Conservation (phyloP, 1,140 invertebrate species). For the Ditylenchus dipsaci region DNA sequence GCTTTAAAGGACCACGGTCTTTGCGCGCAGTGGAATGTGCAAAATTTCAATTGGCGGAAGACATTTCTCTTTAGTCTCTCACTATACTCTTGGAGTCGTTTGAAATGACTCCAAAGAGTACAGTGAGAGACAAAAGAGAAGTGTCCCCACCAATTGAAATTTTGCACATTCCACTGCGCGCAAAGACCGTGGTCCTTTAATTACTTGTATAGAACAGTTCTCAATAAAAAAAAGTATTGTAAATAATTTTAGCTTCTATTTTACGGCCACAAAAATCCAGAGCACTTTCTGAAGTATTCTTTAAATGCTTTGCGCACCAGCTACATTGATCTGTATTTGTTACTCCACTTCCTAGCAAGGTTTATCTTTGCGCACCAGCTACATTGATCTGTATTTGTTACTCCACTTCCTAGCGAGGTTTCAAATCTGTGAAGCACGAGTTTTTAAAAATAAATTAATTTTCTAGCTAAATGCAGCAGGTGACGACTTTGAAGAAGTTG, state of each 20-base stretch:
- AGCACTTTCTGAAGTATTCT: constrained; percentile 15
- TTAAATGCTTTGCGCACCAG: constrained; percentile 32
- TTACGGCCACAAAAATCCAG: not conserved
- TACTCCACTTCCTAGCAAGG: constrained; percentile 60
- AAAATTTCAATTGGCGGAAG: too few relatives aligned
- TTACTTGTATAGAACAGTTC: too few relatives aligned
- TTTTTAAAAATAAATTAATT: not conserved
- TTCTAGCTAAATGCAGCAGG: not conserved
- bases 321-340: constrained; percentile 41
- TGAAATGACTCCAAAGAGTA: too few relatives aligned
- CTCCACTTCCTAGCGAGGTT: constrained; percentile 63
- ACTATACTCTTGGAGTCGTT: too few relatives aligned
- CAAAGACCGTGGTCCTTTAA: too few relatives aligned
- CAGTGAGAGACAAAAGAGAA: too few relatives aligned
- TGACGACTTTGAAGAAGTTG: not conserved
- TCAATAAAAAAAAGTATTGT: not conserved
- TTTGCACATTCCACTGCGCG: too few relatives aligned
- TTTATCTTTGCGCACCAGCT: constrained; percentile 59
- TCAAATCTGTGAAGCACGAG: not conserved
- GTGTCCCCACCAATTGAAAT: too few relatives aligned
- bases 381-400: constrained; percentile 39
- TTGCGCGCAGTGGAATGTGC: too few relatives aligned
- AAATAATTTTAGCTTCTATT: constrained; percentile 7
- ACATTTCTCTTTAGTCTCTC: too few relatives aligned
- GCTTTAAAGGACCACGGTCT: too few relatives aligned